A percentile compares a stretch with the other conserved stretches of the same genome.
Conservation (phyloP, 2,888 invertebrate species). For the Drosophila imparisetae region DNA sequence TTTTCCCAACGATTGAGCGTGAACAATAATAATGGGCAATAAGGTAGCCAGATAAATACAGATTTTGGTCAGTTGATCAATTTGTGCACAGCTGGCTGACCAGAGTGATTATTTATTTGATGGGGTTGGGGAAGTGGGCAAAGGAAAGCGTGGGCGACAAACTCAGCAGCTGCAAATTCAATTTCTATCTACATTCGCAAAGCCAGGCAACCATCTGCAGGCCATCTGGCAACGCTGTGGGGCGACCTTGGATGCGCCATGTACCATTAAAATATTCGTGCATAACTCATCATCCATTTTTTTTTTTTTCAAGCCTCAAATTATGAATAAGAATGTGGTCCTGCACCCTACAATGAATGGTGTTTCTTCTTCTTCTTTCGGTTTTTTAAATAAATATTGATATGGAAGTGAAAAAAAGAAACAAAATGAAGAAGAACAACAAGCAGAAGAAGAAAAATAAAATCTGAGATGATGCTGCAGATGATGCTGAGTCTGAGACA, state of each 20-base stretch:
- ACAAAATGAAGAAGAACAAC: slow-evolving; percentile 4
- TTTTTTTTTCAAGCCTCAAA: slow-evolving; percentile 40
- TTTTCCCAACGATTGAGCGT: slow-evolving; percentile 49
- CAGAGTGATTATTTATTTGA: slow-evolving; percentile 5
- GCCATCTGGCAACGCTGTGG: slow-evolving; percentile 51
- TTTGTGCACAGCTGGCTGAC: slow-evolving; percentile 59
- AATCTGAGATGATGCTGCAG: slow-evolving; percentile 20
- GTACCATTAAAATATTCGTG: slow-evolving; percentile 9
- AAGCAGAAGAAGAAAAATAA: slow-evolving; percentile 9
- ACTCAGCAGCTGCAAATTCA: slow-evolving; percentile 28
- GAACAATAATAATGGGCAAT: slow-evolving; percentile 43
- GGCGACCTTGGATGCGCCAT: slow-evolving; percentile 47
- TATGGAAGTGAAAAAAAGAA: slow-evolving; percentile 50
- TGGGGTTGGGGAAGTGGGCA: background rate
- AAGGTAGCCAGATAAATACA: slow-evolving; percentile 27
- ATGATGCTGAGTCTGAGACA: slow-evolving; percentile 4
- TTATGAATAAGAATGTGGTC: slow-evolving; percentile 47
- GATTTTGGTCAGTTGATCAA: slow-evolving; percentile 67
- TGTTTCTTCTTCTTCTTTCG: background rate
- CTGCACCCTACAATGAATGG: slow-evolving; percentile 44
- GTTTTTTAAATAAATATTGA: slow-evolving; percentile 57
- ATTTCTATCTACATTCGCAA: background rate
- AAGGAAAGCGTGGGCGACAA: slow-evolving; percentile 5
- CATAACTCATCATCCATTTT: slow-evolving; percentile 36
- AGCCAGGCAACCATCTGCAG: slow-evolving; percentile 31